phyloP scores from a whole-genome alignment of 2,797 vertebrate species.

The Sitta carolinensis region DNA sequence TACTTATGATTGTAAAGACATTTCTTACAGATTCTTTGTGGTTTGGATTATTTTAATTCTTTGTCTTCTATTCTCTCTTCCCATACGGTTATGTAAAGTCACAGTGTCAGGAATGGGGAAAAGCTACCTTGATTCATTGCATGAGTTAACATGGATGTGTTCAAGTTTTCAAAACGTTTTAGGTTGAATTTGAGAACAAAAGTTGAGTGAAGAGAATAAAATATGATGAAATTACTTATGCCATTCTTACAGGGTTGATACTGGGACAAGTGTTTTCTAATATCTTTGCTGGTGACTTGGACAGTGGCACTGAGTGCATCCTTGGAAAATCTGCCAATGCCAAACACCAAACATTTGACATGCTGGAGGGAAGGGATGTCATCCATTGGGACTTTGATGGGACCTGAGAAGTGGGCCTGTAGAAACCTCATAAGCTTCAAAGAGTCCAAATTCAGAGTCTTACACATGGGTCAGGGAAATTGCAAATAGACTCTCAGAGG shows the following conservation, averaged over 20 bases:
- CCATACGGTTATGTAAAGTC: background rate
- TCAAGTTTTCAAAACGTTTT: background rate
- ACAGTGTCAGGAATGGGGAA: background rate
- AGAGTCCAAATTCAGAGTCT: background rate
- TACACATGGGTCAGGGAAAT: background rate
- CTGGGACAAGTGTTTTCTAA: background rate
- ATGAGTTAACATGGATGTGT: background rate
- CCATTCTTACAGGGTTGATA: background rate
- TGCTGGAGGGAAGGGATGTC: background rate
- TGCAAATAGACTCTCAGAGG: background rate
- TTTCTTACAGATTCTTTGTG: background rate
- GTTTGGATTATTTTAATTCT: background rate
- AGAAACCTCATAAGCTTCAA: background rate
- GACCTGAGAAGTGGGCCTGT: background rate
- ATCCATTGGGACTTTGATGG: background rate
- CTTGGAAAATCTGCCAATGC: background rate
- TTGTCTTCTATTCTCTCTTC: background rate
- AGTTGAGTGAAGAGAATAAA: background rate
- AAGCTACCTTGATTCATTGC: background rate
- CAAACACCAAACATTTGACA: background rate
- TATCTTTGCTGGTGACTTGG: background rate
- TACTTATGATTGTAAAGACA: background rate
- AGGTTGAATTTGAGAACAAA: background rate
- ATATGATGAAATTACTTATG: background rate
- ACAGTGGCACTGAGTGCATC: background rate